phyloP scores from a whole-genome alignment of 2,888 invertebrate species.

The Eupithecia pulchellata region DNA sequence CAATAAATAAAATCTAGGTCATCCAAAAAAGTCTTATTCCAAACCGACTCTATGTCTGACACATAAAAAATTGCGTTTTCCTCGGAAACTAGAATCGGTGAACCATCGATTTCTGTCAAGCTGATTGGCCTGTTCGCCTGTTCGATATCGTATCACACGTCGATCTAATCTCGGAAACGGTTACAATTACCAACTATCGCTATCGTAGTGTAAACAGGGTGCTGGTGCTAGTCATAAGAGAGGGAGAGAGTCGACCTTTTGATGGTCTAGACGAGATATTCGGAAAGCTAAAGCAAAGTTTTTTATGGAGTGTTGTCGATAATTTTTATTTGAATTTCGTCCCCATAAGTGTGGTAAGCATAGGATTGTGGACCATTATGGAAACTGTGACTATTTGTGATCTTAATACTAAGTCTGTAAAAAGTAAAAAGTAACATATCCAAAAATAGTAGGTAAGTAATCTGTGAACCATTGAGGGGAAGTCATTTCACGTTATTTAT shows the following conservation, averaged over 20 bases:
- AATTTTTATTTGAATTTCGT: no score
- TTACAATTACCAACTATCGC: constrained; percentile 76
- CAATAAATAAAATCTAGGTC: background rate
- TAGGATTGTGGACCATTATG: no score
- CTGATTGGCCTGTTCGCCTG: constrained; percentile 66
- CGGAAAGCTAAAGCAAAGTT: background rate
- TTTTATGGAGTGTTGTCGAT: no score
- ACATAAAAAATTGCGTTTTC: background rate
- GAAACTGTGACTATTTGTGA: no score
- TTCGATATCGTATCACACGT: constrained; percentile 72
- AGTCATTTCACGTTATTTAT: no score
- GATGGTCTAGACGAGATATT: background rate
- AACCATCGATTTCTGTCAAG: constrained; percentile 47
- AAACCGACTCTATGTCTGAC: background rate
- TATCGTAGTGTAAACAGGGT: constrained; percentile 66
- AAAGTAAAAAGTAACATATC: no score
- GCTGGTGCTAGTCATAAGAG: constrained; percentile 55
- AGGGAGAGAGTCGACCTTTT: background rate
- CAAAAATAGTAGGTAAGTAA: no score
- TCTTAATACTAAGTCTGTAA: no score
- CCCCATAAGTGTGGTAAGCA: no score
- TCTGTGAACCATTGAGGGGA: no score
- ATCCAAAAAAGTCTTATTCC: background rate
- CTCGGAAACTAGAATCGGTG: background rate
- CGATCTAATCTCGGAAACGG: constrained; percentile 73